These are phyloP conservation scores for Phymatocera aterrima DNA, from an alignment of 2,888 invertebrate species.

Conservation along the genomic window DNA sequence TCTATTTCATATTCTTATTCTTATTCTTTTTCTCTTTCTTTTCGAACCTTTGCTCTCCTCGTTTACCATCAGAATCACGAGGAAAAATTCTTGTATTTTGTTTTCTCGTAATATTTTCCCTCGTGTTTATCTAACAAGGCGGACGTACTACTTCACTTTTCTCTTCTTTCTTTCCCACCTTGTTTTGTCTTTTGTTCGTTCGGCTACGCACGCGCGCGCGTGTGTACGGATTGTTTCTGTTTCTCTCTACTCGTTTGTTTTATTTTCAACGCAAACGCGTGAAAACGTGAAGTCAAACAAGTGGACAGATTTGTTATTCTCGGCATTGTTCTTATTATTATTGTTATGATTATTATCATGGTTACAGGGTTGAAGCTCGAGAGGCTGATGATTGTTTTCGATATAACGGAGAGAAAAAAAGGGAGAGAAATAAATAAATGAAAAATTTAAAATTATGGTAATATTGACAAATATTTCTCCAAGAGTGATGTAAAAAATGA, in stretches of 20 bases:
- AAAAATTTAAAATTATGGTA: not conserved
- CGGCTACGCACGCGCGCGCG: too few relatives aligned
- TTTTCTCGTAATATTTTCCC: not conserved
- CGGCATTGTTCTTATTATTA: too few relatives aligned
- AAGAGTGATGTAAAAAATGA: conserved; percentile 14
- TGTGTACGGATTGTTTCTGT: not conserved
- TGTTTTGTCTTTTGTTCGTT: not conserved
- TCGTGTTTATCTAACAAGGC: conserved; percentile 5
- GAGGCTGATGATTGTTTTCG: too few relatives aligned
- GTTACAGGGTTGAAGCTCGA: too few relatives aligned
- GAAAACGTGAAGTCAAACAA: too few relatives aligned
- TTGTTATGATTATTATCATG: too few relatives aligned
- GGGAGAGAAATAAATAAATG: not conserved
- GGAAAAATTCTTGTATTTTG: not conserved
- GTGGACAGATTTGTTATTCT: too few relatives aligned
- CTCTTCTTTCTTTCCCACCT: not conserved
- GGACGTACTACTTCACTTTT: not conserved
- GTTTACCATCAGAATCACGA: not conserved
- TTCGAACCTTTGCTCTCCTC: too few relatives aligned
- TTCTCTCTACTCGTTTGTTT: not conserved
- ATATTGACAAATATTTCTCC: not conserved
- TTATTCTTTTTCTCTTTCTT: not conserved
- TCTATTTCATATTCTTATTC: not conserved
- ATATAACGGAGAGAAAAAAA: not conserved
- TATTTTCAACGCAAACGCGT: too few relatives aligned